Evolutionary conservation across 2,797 vertebrate genomes (phyloP), one percentile per base, ranked within the genome.

Genomic region (Pseudocheirus occidentalis): DNA sequence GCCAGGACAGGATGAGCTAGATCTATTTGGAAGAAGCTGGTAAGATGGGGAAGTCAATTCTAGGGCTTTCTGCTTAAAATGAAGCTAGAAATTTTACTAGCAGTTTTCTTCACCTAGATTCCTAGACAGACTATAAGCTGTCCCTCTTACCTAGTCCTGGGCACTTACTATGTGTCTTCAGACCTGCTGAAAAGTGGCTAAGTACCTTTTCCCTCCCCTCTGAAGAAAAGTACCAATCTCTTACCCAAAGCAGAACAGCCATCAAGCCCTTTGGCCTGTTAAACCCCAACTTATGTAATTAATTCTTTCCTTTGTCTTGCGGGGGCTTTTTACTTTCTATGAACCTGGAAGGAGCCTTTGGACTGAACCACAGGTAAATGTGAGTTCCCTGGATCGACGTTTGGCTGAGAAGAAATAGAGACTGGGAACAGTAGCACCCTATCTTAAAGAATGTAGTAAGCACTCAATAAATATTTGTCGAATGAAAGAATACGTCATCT

Each of bases 301-400:
- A 59, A 90, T 31, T 5, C 40, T 89, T 94, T 95, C 94, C 55
- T 0, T 59, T 13, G 91, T 73, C 54, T 34, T 2, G 66, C n/a
- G 0, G 40, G 28, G 31, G 46, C 46, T 21, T 40, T n/a, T 52
- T 2, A 21, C 58, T 90, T 58, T 57, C 53, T 58, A 7, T 10
- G 73, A 87, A 0, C 54, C 3, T 0, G 92, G 89, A 87, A 34
- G 46, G 12, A 34, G 46, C 50, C 56, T 62, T n/a, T 89, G 94
- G 46, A 87, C 54, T 55, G 91, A 94, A 90, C 9, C 0, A 53
- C 92, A 53, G 96, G 92, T 81, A 55, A 93, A 50, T 93, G 40
- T 5, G 31, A 93, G 40, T 53, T 66, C 55, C 54, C 10, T 0
- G 89, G 66, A n/a, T 90, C 0, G 62, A 29, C 55, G 0, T 10